phyloP scores from a whole-genome alignment of 2,888 invertebrate genomes.

The Sphaeridia pumilis region DNA sequence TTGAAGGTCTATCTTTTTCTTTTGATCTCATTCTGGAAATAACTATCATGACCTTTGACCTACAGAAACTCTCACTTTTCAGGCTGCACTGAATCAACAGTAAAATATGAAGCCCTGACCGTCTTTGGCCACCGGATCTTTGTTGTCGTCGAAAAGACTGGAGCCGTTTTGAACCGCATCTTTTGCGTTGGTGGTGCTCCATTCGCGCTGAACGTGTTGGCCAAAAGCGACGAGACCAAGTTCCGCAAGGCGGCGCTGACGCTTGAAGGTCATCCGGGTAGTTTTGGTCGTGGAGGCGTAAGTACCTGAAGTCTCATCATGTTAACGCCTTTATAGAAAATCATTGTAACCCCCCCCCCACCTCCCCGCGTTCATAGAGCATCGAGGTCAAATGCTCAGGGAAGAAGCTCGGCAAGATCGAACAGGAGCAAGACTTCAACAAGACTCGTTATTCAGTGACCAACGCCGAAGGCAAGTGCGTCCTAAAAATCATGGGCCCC shows the following conservation, averaged over 20 bases:
- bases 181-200: slow-evolving; percentile 6
- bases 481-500: slow-evolving; percentile 10
- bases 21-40: not conserved
- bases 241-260: slow-evolving; percentile 5
- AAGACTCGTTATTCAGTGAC: slow-evolving; percentile 5
- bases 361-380: slow-evolving; percentile 1
- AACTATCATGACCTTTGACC: not conserved
- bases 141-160: slow-evolving; percentile 7
- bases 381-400: slow-evolving; percentile 8
- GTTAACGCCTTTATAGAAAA: not conserved
- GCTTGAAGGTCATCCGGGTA: slow-evolving; percentile 8
- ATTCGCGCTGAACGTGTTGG: slow-evolving; percentile 5
- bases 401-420: slow-evolving; percentile 13
- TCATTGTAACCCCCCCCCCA: no score
- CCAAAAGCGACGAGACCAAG: slow-evolving; percentile 2
- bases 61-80: not conserved
- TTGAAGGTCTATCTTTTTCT: not conserved
- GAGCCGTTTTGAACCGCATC: not conserved
- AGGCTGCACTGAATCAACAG: slow-evolving; percentile 2
- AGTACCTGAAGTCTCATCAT: not conserved
- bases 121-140: slow-evolving; percentile 11
- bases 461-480: slow-evolving; percentile 10
- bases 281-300: slow-evolving; percentile 12
- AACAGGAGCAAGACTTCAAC: slow-evolving; percentile 10
- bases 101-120: slow-evolving; percentile 10